These are phyloP conservation scores for Cylas formicarius DNA, from an alignment of 1,140 invertebrate genomes.

Conservation along the genomic window DNA sequence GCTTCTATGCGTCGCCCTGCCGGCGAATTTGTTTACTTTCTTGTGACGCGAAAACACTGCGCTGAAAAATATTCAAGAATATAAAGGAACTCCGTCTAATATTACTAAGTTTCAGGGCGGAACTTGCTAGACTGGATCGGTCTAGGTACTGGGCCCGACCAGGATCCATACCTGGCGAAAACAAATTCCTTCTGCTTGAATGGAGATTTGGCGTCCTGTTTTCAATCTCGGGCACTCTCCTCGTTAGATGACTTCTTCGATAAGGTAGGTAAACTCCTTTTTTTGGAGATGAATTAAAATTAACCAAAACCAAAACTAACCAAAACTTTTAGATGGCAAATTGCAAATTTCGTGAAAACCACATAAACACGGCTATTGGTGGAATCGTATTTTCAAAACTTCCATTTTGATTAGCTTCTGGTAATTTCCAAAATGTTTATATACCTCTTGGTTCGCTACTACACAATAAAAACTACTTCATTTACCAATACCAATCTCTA, in stretches of 20 bases:
- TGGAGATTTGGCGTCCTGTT: slow-evolving; percentile 71
- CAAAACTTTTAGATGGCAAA: background rate
- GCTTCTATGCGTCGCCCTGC: too few relatives aligned
- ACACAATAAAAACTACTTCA: too few relatives aligned
- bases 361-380: too few relatives aligned
- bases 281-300: background rate
- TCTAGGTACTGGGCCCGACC: slow-evolving; percentile 58
- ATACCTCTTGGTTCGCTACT: too few relatives aligned
- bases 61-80: background rate
- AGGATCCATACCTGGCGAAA: slow-evolving; percentile 66
- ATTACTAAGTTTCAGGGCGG: slow-evolving; percentile 47
- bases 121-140: slow-evolving; percentile 67
- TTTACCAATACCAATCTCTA: too few relatives aligned
- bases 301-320: too few relatives aligned
- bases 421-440: too few relatives aligned
- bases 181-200: slow-evolving; percentile 62
- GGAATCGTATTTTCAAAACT: too few relatives aligned
- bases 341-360: background rate
- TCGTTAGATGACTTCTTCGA: slow-evolving; percentile 71
- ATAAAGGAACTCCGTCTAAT: too few relatives aligned
- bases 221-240: slow-evolving; percentile 65
- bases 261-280: slow-evolving; percentile 27
- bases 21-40: too few relatives aligned
- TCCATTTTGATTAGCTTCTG: too few relatives aligned
- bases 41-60: too few relatives aligned